Evolutionary conservation across 2,888 invertebrate genomes (phyloP).

Genomic region (Diachrysia chrysitis): DNA sequence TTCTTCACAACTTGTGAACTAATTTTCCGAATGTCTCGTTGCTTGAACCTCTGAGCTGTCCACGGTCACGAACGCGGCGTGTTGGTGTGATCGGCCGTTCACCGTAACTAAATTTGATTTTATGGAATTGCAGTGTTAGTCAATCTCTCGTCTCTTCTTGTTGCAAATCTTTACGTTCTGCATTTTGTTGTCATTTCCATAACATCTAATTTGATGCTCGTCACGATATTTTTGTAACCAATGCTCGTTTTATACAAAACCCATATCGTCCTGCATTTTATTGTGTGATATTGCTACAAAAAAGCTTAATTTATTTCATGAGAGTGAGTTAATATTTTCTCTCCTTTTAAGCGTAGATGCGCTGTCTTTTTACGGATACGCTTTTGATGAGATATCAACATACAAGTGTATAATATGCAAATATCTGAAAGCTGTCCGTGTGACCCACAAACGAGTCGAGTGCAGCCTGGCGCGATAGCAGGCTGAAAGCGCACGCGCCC

Average conservation of each 20-base stretch:
- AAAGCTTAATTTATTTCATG: slow-evolving; percentile 23
- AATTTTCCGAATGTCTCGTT: slow-evolving; percentile 39
- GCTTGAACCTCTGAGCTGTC: slow-evolving; percentile 57
- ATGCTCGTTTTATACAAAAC: slow-evolving; percentile 6
- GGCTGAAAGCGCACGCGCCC: slow-evolving; percentile 64
- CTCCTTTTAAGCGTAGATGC: slow-evolving; percentile 60
- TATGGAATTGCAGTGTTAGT: slow-evolving; percentile 69
- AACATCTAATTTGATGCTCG: slow-evolving; percentile 21
- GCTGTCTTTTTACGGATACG: slow-evolving; percentile 53
- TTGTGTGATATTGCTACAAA: slow-evolving; percentile 2
- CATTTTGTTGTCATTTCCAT: slow-evolving; percentile 53
- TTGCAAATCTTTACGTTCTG: slow-evolving; percentile 43
- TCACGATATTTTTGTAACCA: slow-evolving; percentile 17
- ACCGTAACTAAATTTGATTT: slow-evolving; percentile 75
- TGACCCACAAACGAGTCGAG: slow-evolving; percentile 75
- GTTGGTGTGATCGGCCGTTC: slow-evolving; percentile 73
- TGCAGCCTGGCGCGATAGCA: slow-evolving; percentile 23
- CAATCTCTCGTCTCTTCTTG: slow-evolving; percentile 56
- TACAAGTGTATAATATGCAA: slow-evolving; percentile 70
- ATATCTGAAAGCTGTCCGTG: slow-evolving; percentile 79
- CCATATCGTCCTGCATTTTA: not conserved
- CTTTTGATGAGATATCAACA: slow-evolving; percentile 60
- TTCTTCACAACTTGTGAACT: slow-evolving; percentile 28
- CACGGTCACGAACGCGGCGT: slow-evolving; percentile 73
- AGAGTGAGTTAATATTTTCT: slow-evolving; percentile 53